A percentile compares a stretch with the other conserved stretches of the same genome.
These are phyloP conservation scores for Nerophis ophidion DNA, from an alignment of 2,113 vertebrate genomes.

Conservation along the genomic window DNA sequence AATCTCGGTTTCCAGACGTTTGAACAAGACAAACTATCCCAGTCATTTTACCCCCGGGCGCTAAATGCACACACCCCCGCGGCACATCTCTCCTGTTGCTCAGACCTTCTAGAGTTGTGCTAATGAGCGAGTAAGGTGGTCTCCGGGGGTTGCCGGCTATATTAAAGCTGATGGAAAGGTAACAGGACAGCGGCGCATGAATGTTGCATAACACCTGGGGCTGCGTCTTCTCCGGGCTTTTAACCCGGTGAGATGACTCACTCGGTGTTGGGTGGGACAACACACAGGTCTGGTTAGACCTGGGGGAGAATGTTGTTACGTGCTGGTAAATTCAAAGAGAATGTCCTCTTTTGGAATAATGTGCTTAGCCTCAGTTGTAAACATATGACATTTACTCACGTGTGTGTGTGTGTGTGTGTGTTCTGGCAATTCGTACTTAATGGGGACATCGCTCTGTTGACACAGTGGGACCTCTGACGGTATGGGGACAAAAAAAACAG, in stretches of 20 bases:
- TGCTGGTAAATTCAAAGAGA: constrained; percentile 10
- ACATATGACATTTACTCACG: constrained; percentile 14
- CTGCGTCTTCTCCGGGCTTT: constrained; percentile 7
- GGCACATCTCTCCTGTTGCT: constrained; percentile 17
- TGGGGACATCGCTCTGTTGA: no score
- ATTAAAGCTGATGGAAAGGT: constrained; percentile 33
- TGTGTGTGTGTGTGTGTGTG: constrained; percentile 13
- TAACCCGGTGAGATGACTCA: constrained; percentile 15
- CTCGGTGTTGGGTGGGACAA: constrained; percentile 4
- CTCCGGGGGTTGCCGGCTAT: constrained; percentile 13
- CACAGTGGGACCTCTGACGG: no score
- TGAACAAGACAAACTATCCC: constrained; percentile 23
- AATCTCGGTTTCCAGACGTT: constrained; percentile 22
- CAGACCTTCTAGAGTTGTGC: constrained; percentile 24
- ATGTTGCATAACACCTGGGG: constrained; percentile 25
- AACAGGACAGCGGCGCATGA: constrained; percentile 37
- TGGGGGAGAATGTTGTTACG: not conserved
- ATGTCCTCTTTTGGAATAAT: no score
- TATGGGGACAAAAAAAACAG: no score
- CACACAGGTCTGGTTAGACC: constrained; percentile 5
- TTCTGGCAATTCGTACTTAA: no score
- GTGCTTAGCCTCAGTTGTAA: not conserved
- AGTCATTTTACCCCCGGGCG: constrained; percentile 20
- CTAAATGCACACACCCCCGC: constrained; percentile 4
- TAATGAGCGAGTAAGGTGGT: constrained; percentile 12